phyloP scores from a whole-genome alignment of 2,797 vertebrate genomes.

The Tokudaia tokunoshimensis region DNA sequence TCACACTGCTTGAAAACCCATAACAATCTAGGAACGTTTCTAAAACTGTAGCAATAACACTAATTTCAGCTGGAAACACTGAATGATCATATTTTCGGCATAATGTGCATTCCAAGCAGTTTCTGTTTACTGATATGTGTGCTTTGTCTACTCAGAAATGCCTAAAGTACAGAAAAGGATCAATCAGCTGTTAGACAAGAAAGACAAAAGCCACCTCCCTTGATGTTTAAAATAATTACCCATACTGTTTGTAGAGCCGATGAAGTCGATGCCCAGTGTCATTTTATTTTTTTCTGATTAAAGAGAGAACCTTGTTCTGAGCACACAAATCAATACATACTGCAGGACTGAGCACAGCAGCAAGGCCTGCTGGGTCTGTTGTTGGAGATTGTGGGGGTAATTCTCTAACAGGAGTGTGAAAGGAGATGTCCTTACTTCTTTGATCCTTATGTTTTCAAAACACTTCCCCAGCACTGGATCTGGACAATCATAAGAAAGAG shows the following conservation, averaged over 20 bases:
- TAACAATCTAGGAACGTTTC: background rate
- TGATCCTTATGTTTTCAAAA: background rate
- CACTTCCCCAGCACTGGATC: background rate
- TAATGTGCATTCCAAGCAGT: background rate
- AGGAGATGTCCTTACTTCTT: background rate
- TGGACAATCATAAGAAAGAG: background rate
- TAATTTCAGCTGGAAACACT: background rate
- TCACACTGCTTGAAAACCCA: no score
- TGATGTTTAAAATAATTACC: constrained; percentile 8
- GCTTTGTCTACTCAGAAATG: constrained; percentile 7
- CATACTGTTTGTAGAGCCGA: background rate
- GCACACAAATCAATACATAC: background rate
- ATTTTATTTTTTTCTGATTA: constrained; percentile 19
- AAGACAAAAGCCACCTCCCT: background rate
- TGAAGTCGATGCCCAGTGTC: background rate
- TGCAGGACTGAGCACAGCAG: background rate
- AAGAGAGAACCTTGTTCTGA: background rate
- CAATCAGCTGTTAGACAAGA: background rate
- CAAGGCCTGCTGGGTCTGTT: background rate
- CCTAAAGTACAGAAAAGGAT: background rate
- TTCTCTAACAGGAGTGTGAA: background rate
- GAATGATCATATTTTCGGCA: background rate
- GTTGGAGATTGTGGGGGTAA: background rate
- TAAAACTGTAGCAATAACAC: background rate
- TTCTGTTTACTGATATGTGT: background rate